phyloP scores from a whole-genome alignment of 2,888 invertebrate genomes.

The Drosophila setosimentum region DNA sequence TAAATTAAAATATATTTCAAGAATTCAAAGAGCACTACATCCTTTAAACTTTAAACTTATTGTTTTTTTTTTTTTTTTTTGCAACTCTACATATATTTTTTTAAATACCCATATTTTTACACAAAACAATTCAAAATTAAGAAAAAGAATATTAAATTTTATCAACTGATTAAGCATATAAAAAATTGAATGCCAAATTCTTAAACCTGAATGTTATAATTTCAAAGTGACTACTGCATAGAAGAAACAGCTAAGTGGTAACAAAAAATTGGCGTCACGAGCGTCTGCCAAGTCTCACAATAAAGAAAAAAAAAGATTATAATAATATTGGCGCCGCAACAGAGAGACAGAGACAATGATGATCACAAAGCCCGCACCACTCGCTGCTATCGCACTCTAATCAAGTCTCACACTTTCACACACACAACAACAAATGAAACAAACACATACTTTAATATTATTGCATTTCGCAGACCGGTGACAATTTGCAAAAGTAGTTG shows the following conservation, averaged over 20 bases:
- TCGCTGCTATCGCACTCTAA: constrained; percentile 29
- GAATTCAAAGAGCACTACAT: too few relatives aligned
- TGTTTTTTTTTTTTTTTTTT: too few relatives aligned
- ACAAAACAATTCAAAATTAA: neutral
- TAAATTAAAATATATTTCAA: too few relatives aligned
- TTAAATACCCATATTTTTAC: neutral
- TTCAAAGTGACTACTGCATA: constrained; percentile 4
- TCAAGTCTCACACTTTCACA: constrained; percentile 47
- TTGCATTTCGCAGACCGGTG: constrained; percentile 43
- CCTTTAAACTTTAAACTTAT: too few relatives aligned
- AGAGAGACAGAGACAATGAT: constrained; percentile 10
- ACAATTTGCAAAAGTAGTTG: constrained; percentile 40
- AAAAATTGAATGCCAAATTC: neutral
- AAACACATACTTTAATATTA: constrained; percentile 17
- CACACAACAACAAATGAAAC: neutral
- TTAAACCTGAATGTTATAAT: neutral
- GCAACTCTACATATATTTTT: neutral
- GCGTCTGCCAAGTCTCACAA: constrained; percentile 51
- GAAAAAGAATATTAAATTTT: neutral
- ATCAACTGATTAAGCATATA: neutral
- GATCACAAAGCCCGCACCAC: constrained; percentile 31
- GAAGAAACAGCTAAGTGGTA: constrained; percentile 20
- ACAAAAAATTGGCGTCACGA: constrained; percentile 51
- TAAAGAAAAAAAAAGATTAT: constrained; percentile 25
- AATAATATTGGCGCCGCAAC: constrained; percentile 18